Base-by-base conservation (phyloP, 1,140 invertebrate species). In the Bemisia tabaci region DNA sequence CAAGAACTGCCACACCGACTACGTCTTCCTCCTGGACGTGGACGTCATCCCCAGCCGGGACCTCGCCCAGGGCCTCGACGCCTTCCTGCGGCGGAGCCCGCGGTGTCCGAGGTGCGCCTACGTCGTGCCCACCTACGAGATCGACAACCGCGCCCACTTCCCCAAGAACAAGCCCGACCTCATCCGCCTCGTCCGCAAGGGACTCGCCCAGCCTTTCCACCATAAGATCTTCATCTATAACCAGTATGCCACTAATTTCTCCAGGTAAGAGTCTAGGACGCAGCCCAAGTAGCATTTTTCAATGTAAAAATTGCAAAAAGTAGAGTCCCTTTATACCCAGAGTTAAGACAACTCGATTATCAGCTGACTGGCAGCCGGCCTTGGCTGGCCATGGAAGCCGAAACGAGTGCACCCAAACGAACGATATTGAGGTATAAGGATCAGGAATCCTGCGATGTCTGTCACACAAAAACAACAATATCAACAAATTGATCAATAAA, bases 151-250 rank as follows among this genome's bases (percentile, higher is more conserved):
- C 27, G 86, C 90, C 1, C 79, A 80, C 1, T 91, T 93, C 73
- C 92, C 93, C 0, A 75, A 78, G 2, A 90, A 88, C 69, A 94
- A 95, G 75, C 82, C 81, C 1, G 87, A 89, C 48, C 76, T 97
- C 1, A 74, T 94, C 12, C 77, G 87, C 63, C 76, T 93, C 25
- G 87, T 89, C 1, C 84, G 81, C 65, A 87, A 87, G 70, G 87
- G 87, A 22, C 75, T 90, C 2, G 90, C 93, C 0, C 83, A 92
- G 73, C 94, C 93, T 0, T 97, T 97, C 74, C 94, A 97, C 77
- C 86, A 90, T 69, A 91, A 92, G 75, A 88, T 95, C 58, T 97
- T 94, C 77, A 91, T 93, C 70, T 90, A 92, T 74, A 94, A 94
- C 76, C 92, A 97, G 76, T 91, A 85, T 70, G 90, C 91, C 0